Conservation (phyloP, 2,888 invertebrate genomes). For the Meloe dianella region DNA sequence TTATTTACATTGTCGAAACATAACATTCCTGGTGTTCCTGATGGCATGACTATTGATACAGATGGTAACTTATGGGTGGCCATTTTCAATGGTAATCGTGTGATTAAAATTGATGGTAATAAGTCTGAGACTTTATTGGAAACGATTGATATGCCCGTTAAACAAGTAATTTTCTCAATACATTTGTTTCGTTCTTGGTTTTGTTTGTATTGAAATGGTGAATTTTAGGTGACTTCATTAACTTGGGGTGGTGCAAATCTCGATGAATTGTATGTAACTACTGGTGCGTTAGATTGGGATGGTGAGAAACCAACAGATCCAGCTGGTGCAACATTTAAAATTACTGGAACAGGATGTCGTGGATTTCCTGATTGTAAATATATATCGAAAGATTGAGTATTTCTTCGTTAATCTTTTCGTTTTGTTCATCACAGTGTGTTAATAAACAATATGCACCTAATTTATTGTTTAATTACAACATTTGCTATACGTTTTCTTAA, state of each 20-base stretch:
- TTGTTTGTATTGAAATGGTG: neutral
- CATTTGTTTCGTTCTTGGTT: neutral
- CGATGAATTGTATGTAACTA: constrained; percentile 72
- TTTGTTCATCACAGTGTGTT: neutral
- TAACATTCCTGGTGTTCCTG: constrained; percentile 64
- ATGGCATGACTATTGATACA: constrained; percentile 70
- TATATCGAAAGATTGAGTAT: neutral
- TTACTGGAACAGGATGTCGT: constrained; percentile 64
- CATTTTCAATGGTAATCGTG: constrained; percentile 71
- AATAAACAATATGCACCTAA: neutral
- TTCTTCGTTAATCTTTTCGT: neutral
- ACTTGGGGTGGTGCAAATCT: constrained; percentile 72
- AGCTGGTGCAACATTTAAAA: constrained; percentile 65
- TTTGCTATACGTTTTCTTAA: no score
- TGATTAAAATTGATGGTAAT: constrained; percentile 64
- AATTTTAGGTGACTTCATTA: constrained; percentile 64
- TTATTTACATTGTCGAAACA: constrained; percentile 64
- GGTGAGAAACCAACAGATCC: constrained; percentile 56
- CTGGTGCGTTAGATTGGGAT: constrained; percentile 61
- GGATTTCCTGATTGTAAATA: constrained; percentile 51
- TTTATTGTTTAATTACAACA: no score
- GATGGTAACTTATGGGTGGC: constrained; percentile 82
- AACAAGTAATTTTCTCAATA: constrained; percentile 61
- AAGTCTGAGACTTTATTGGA: constrained; percentile 63
- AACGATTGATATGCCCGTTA: constrained; percentile 68